Percentiles rank a stretch among this genome's conserved stretches.
phyloP scores from a whole-genome alignment of 2,113 vertebrate genomes.

The Labeo rohita region DNA sequence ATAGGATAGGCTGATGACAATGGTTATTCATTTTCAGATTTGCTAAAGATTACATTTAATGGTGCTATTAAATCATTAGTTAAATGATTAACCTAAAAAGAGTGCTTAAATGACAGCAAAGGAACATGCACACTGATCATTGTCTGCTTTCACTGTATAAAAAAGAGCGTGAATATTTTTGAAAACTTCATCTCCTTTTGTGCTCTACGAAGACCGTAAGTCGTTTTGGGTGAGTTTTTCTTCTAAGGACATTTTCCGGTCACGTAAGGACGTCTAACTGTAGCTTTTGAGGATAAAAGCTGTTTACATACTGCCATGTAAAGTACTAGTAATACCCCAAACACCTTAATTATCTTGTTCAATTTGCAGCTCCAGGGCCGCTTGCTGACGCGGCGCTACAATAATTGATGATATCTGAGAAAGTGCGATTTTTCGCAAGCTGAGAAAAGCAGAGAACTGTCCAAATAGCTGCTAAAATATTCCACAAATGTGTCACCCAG shows the following conservation, averaged over 20 bases:
- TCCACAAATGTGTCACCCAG: not conserved
- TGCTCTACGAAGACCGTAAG: too few relatives aligned
- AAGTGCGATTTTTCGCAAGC: conserved; percentile 13
- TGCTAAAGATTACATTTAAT: too few relatives aligned
- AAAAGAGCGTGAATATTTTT: too few relatives aligned
- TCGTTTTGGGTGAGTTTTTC: not conserved
- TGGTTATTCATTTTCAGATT: too few relatives aligned
- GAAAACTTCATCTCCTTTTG: too few relatives aligned
- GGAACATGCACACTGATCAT: not conserved
- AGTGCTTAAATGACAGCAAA: not conserved
- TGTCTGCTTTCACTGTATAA: not conserved
- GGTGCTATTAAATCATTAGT: too few relatives aligned
- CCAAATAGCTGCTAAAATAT: conserved; percentile 46
- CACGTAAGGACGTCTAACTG: not conserved
- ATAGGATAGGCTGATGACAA: too few relatives aligned
- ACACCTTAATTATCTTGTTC: conserved; percentile 26
- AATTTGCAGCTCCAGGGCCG: conserved; percentile 11
- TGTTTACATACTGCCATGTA: not conserved
- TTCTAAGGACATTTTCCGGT: not conserved
- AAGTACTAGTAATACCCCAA: conserved; percentile 14
- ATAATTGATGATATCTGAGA: conserved; percentile 38
- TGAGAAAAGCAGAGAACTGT: conserved; percentile 4
- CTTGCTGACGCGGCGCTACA: not conserved
- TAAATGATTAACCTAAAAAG: too few relatives aligned
- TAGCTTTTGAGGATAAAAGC: not conserved